A percentile compares a stretch with the other conserved stretches of the same genome.
Conservation (phyloP, 2,888 invertebrate species). For the Leptura quadrifasciata region DNA sequence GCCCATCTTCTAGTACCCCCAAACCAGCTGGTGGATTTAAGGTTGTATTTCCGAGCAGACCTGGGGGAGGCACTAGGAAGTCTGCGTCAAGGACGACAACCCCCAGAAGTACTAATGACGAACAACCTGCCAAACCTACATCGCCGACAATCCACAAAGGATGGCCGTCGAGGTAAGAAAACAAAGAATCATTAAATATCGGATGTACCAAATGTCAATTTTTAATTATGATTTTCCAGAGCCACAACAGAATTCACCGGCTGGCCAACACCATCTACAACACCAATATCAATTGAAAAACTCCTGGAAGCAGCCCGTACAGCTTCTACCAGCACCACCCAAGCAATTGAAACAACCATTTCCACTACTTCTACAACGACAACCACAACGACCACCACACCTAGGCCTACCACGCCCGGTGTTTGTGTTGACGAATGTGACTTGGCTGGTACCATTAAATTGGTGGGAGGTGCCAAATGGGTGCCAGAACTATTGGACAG, state of each 20-base stretch:
- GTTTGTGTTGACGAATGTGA: conserved; percentile 87
- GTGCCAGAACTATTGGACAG: conserved; percentile 90
- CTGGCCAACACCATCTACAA: conserved; percentile 92
- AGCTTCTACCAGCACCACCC: conserved; percentile 75
- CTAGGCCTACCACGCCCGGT: conserved; percentile 85
- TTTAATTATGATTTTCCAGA: conserved; percentile 71
- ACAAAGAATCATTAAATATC: neutral
- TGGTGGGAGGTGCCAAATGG: conserved; percentile 89
- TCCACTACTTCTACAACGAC: conserved; percentile 82
- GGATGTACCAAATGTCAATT: neutral
- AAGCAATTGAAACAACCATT: conserved; percentile 69
- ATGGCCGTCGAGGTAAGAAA: conserved; percentile 84
- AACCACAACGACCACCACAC: conserved; percentile 83
- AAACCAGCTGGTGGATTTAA: conserved; percentile 77
- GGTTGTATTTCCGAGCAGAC: conserved; percentile 87
- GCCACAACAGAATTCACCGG: conserved; percentile 93
- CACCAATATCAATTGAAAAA: conserved; percentile 90
- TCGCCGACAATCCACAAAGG: conserved; percentile 87
- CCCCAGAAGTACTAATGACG: conserved; percentile 50
- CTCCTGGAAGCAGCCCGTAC: conserved; percentile 81
- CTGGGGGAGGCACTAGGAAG: conserved; percentile 79
- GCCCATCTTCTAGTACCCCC: conserved; percentile 70
- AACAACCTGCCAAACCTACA: conserved; percentile 71
- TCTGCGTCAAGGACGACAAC: conserved; percentile 67
- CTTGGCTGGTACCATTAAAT: conserved; percentile 89